Conservation (phyloP, 2,113 vertebrate genomes). For the Nerophis lumbriciformis region DNA sequence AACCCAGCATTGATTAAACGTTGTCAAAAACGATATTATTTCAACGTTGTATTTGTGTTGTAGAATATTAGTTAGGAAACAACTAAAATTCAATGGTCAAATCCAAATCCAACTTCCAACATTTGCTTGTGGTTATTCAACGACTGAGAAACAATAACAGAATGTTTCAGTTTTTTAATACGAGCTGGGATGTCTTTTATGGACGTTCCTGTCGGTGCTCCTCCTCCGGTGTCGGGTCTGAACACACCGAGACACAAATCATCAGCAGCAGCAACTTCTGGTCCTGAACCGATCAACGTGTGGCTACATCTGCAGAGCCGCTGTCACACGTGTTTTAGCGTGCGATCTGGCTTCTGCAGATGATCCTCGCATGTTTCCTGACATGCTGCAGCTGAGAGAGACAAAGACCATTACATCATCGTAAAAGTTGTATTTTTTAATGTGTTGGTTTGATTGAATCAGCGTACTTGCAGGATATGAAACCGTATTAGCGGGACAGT, state of each 20-base stretch:
- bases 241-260: too few relatives aligned
- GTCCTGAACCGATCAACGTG: too few relatives aligned
- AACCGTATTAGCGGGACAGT: not conserved
- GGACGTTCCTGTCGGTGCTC: too few relatives aligned
- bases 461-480: not conserved
- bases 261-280: too few relatives aligned
- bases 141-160: not conserved
- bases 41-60: too few relatives aligned
- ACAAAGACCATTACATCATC: constrained; percentile 4
- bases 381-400: not conserved
- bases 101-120: too few relatives aligned
- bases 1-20: too few relatives aligned
- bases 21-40: too few relatives aligned
- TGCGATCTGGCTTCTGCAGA: constrained; percentile 5
- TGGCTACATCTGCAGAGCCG: constrained; percentile 1
- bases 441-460: not conserved
- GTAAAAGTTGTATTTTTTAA: not conserved
- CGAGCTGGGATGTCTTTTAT: not conserved
- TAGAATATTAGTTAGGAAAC: too few relatives aligned
- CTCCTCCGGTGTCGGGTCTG: too few relatives aligned
- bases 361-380: not conserved
- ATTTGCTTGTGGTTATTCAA: too few relatives aligned
- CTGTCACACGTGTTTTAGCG: not conserved
- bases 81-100: too few relatives aligned
- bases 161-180: not conserved